A percentile compares a stretch with the other conserved stretches of the same genome.
Evolutionary conservation across 2,797 vertebrate genomes (phyloP).

Genomic region (Momotus momota): DNA sequence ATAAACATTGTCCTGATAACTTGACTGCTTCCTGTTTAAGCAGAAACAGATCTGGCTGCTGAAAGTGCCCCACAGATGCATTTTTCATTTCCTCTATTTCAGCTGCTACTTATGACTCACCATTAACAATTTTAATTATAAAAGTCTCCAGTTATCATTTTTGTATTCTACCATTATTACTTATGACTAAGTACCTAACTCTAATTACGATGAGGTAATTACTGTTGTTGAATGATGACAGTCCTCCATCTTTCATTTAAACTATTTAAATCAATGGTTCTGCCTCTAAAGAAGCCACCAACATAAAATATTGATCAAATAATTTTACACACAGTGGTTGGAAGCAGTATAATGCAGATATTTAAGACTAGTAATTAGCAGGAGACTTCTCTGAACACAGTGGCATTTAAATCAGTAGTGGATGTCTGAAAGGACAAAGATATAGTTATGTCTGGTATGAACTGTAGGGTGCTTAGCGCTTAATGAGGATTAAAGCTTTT

Average conservation of each 20-base stretch:
- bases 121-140: not conserved
- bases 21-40: not conserved
- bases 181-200: conserved; percentile 21
- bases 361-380: not conserved
- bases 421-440: not conserved
- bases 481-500: conserved; percentile 20
- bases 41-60: conserved; percentile 1
- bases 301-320: conserved; percentile 7
- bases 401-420: conserved; percentile 4
- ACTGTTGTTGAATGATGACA: not conserved
- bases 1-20: not conserved
- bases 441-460: not conserved
- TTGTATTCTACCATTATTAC: not conserved
- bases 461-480: not conserved
- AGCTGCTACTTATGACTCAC: conserved; percentile 32
- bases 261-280: not conserved
- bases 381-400: not conserved
- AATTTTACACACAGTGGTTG: not conserved
- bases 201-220: not conserved
- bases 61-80: not conserved
- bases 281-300: not conserved
- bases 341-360: not conserved
- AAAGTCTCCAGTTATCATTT: not conserved
- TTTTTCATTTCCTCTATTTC: conserved; percentile 1
- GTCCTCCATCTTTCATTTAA: not conserved